Base-by-base conservation (phyloP, 2,113 vertebrate genomes). In the Ploceus nigricollis region DNA sequence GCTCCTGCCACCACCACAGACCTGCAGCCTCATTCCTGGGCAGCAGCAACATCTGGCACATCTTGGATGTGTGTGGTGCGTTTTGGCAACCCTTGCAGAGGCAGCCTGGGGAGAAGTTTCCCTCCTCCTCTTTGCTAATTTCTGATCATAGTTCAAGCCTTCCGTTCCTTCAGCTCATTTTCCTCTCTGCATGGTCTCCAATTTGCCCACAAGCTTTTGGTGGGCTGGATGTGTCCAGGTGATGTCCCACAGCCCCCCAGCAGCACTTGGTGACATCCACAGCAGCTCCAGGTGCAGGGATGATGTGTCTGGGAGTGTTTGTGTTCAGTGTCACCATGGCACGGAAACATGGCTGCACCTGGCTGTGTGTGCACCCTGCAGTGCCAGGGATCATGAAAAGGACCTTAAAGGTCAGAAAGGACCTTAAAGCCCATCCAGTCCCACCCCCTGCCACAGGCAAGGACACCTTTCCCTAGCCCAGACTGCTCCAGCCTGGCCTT, bases 21-120 rank as follows among this genome's bases (percentile, higher is more conserved):
- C 79, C 92, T 85, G 92, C 85, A 79, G 90, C 75, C 65, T 89
- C 57, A 12, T 91, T 93, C 82, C 75, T 77, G 90, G 79, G 70
- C 88, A 86, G 88, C 75, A 86, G 75, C 85, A 95, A 90, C 95
- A 97, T 96, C 95, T 97, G 96, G 90, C 88, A 66, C 85, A 40
- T 64, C 90, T 69, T 57, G 82, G 63, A 58, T 88, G 40, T 71
- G 16, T 6, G 48, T 47, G n/a, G 79, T 77, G 82, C 50, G 57
- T 94, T 90, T 77, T 96, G 92, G 95, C 92, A 95, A 69, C 54
- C 68, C 83, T 89, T 39, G 45, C 37, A 39, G 69, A 82, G 54
- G 66, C 85, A 80, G 82, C 9, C 78, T 10, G 66, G 45, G 64
- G 66, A 90, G 71, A 37, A 40, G 25, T 87, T 82, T 47, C 20